Evolutionary conservation across 2,888 invertebrate genomes (phyloP), one percentile per base, ranked within the genome.

Genomic region (Monochamus alternatus): DNA sequence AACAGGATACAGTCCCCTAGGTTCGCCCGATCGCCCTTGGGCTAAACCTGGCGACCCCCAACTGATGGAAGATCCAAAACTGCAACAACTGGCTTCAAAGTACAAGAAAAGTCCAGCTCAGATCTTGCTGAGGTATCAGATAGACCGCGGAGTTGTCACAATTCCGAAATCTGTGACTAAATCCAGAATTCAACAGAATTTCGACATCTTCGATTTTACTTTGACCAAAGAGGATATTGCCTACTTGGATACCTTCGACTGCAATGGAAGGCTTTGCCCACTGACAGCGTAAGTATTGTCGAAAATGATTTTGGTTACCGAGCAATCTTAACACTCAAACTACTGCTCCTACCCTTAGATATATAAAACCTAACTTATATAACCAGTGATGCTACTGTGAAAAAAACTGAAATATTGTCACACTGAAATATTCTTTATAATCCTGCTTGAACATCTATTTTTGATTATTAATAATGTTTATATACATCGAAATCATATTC

Each of bases 1-100:
- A 2, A 96, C 95, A 0, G 96, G 95, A 0, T 97, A 97, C 90
- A 95, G 95, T 83, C 96, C 96, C 0, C 90, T 97, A 14, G 96
- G 96, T 10, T 95, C 95, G 1, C 95, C 95, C 0, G 95, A 95
- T 86, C 91, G 95, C 73, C 95, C 96, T 14, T 96, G 95, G 93
- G 94, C 94, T 3, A 92, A 94, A 86, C 93, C 94, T 0, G 94
- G 89, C 0, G 95, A 95, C 73, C 93, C 94, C 0, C 92, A 92
- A 78, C 89, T 96, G 8, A 85, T 96, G 86, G 94, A 95, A 0
- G 95, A 96, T 85, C 91, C 93, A n/a, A 94, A 93, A 86, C 88
- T 96, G 67, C 89, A 91, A 79, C 90, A 90, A 10, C 88, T 95
- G 31, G 92, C 92, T 3, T 87, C 91, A 3, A 92, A 93, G 77